Conservation (phyloP, 1,140 invertebrate species). For the Polyergus mexicanus region DNA sequence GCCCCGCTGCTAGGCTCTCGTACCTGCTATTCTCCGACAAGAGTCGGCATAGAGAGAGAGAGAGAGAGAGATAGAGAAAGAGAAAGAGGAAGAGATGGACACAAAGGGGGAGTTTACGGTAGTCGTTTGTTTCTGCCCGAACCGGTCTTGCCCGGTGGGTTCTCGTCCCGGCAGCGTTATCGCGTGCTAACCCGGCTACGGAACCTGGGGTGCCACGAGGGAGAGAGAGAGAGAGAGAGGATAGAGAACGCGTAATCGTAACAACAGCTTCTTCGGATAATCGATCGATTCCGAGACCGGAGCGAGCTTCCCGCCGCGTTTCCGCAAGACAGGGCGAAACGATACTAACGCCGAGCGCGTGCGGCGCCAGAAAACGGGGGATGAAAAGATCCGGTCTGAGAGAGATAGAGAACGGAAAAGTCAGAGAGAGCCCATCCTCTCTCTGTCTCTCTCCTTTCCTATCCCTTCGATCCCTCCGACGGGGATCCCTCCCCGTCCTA, state of each 20-base stretch:
- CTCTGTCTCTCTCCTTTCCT: not conserved
- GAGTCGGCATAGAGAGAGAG: conserved; percentile 39
- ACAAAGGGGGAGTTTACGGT: conserved; percentile 55
- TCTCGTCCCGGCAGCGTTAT: conserved; percentile 61
- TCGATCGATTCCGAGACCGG: conserved; percentile 68
- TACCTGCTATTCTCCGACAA: conserved; percentile 54
- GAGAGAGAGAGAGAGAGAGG: conserved; percentile 4
- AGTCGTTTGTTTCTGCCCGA: conserved; percentile 61
- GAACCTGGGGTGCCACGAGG: conserved; percentile 46
- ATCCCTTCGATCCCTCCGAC: conserved; percentile 48
- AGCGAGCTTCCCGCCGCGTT: conserved; percentile 56
- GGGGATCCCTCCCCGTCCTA: conserved; percentile 44
- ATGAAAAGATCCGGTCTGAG: conserved; percentile 48
- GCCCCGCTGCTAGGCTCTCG: conserved; percentile 33
- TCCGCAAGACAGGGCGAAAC: conserved; percentile 55
- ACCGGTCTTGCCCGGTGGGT: conserved; percentile 56
- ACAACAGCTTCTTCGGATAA: conserved; percentile 68
- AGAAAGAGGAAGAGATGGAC: conserved; percentile 19
- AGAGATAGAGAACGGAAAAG: conserved; percentile 8
- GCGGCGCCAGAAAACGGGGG: conserved; percentile 51
- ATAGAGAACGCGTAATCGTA: conserved; percentile 49
- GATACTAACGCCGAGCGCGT: conserved; percentile 56
- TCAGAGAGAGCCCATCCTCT: conserved; percentile 29
- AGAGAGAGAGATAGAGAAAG: conserved; percentile 27
- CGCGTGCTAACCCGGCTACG: conserved; percentile 56